Percentiles rank a stretch among this genome's conserved stretches.
These are phyloP conservation scores for Atherinosoma microstoma DNA, from an alignment of 2,797 vertebrate genomes.

Conservation along the genomic window DNA sequence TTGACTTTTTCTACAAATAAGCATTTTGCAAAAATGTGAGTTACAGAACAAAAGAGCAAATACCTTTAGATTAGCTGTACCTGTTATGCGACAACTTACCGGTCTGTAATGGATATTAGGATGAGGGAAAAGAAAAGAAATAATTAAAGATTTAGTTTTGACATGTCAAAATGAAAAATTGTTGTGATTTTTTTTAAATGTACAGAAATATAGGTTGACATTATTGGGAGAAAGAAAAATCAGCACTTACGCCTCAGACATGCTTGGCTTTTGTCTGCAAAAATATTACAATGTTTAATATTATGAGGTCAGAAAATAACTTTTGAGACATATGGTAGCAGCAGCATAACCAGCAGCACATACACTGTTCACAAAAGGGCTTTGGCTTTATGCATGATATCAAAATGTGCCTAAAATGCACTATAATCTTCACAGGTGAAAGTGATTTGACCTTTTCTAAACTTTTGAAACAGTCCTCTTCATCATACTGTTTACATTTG, in stretches of 20 bases:
- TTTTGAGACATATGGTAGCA: not conserved
- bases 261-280: constrained; percentile 56
- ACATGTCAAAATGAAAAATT: constrained; percentile 1
- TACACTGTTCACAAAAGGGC: not conserved
- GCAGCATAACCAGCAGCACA: not conserved
- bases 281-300: constrained; percentile 8
- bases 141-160: constrained; percentile 10
- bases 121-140: constrained; percentile 4
- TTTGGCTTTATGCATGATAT: not conserved
- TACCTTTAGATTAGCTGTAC: not conserved
- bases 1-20: constrained; percentile 71
- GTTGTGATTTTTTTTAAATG: not conserved
- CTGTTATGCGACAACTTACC: constrained; percentile 50
- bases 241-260: constrained; percentile 80
- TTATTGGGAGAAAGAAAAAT: not conserved
- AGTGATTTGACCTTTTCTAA: no score
- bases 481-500: no score
- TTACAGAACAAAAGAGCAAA: constrained; percentile 1
- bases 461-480: no score
- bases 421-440: no score
- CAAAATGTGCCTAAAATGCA: not conserved
- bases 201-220: not conserved
- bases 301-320: constrained; percentile 18
- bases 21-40: not conserved
- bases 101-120: constrained; percentile 51